These are phyloP conservation scores for Galerucella nymphaeae DNA, from an alignment of 2,888 invertebrate species.

Conservation along the genomic window DNA sequence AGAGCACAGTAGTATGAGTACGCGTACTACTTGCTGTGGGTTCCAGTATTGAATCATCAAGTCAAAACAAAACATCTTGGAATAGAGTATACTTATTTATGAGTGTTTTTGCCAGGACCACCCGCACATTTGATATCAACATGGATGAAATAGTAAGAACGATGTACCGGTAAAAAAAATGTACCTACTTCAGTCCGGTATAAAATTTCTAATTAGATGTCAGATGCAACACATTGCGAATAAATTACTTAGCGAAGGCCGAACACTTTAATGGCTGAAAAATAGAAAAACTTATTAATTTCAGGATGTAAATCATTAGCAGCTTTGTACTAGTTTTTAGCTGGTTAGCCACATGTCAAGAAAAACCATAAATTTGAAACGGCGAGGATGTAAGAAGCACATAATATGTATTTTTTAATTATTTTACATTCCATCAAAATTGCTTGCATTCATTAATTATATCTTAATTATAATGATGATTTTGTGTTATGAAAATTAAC, in stretches of 20 bases:
- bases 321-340: background rate
- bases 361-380: conserved; percentile 1
- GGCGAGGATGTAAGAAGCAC: background rate
- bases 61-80: too few relatives aligned
- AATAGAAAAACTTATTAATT: background rate
- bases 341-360: background rate
- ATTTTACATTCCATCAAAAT: background rate
- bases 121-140: background rate
- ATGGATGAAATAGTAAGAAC: background rate
- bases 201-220: background rate
- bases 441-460: background rate
- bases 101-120: background rate
- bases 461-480: background rate
- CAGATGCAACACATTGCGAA: background rate
- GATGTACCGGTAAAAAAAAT: background rate
- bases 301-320: conserved; percentile 1
- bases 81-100: too few relatives aligned
- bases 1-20: too few relatives aligned
- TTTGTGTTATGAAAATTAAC: background rate
- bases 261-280: background rate
- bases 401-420: background rate
- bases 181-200: background rate
- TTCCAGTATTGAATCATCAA: too few relatives aligned
- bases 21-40: too few relatives aligned
- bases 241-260: background rate